Conservation (phyloP, 1,140 invertebrate species). For the Brachionus manjavacas region DNA sequence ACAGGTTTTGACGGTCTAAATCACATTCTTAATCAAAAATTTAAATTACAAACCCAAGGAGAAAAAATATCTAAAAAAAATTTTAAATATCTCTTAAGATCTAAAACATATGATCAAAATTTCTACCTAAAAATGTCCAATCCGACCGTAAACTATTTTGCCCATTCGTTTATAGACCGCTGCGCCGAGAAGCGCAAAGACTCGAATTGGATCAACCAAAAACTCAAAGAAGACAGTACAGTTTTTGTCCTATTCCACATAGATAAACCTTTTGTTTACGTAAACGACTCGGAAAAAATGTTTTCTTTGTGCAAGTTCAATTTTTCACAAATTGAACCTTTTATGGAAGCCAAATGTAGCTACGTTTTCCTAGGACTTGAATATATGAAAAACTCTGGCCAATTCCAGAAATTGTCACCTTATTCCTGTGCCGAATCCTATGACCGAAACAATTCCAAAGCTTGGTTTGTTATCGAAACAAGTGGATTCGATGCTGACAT, state of each 20-base stretch:
- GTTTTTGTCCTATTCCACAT: conserved; percentile 30
- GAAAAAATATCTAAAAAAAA: conserved; percentile 32
- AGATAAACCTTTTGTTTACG: conserved; percentile 34
- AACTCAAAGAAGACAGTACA: neutral
- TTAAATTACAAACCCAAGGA: conserved; percentile 2
- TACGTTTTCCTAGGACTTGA: conserved; percentile 15
- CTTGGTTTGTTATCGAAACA: conserved; percentile 38
- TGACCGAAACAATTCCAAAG: neutral
- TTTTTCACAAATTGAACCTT: neutral
- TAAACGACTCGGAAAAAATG: conserved; percentile 14
- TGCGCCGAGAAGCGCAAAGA: conserved; percentile 24
- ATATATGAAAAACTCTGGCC: neutral
- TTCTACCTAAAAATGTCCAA: conserved; percentile 26
- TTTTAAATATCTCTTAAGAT: conserved; percentile 34
- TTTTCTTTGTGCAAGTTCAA: conserved; percentile 33
- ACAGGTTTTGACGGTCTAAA: neutral
- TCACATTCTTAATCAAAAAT: conserved; percentile 27
- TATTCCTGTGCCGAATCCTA: conserved; percentile 16
- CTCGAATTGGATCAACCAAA: neutral
- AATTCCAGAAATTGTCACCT: neutral
- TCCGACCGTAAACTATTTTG: conserved; percentile 40
- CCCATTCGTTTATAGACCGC: conserved; percentile 38
- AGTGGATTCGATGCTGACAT: neutral
- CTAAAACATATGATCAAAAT: conserved; percentile 25
- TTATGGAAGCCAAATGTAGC: conserved; percentile 1